Evolutionary conservation across 2,797 vertebrate genomes (phyloP), one percentile per base, ranked within the genome.

Genomic region (Loris lydekkerianus): DNA sequence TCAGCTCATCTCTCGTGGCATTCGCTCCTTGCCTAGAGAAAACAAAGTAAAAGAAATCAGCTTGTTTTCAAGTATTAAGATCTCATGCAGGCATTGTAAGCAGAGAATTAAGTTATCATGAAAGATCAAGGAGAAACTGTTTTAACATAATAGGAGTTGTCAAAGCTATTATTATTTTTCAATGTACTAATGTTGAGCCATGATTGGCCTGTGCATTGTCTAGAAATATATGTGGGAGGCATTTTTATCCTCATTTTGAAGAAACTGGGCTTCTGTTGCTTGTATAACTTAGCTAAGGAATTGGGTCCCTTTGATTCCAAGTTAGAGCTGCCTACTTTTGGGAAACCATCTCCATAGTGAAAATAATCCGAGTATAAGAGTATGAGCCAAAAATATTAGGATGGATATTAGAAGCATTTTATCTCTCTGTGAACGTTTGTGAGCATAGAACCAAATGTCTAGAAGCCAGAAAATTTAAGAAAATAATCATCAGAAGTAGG

Each of bases 11-110:
- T 97, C 98, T 93, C 0, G 99, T 99, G 92, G 99, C 94, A 89
- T 97, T 98, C 70, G 99, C 97, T 89, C 99, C 99, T 98, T 99
- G 99, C 99, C 99, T 99, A 89, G 69, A 95, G 25, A 96, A 72
- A 97, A 21, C 53, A 93, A 18, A 85, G 89, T 34, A 60, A 96
- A 63, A 92, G 14, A 96, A 63, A 53, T 78, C 85, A 5, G 25
- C 17, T 58, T 83, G 15, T 69, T 34, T 75, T 95, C 53, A 73
- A n/a, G 34, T 89, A 97, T 95, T 83, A 96, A 63, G 91, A 92
- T 18, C 18, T 61, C 91, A 85, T 46, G 0, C 0, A 95, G 65
- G 27, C 20, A 63, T 65, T 96, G 15, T 46, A 69, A 78, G 65
- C 88, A 80, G 76, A 96, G 81, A 0, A 8, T 27, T 67, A 1